phyloP scores from a whole-genome alignment of 1,140 invertebrate genomes.

The Camponotus vicinus region DNA sequence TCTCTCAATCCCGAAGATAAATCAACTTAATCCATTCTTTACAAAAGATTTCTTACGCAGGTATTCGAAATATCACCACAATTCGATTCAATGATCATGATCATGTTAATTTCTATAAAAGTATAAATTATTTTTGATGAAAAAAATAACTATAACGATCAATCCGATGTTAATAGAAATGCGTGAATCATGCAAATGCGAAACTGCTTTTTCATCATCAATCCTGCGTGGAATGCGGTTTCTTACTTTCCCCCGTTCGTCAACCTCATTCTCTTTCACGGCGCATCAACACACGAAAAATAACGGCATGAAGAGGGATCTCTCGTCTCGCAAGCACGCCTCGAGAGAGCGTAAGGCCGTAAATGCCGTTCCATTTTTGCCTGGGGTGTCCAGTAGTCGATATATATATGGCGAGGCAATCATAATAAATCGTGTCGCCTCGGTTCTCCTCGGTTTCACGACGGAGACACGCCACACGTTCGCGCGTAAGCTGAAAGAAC shows the following conservation, averaged over 20 bases:
- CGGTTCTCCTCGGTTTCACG: constrained; percentile 55
- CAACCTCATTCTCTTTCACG: constrained; percentile 27
- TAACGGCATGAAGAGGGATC: constrained; percentile 45
- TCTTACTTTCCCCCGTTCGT: constrained; percentile 21
- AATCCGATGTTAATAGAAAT: not conserved
- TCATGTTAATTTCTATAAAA: not conserved
- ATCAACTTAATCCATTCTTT: constrained; percentile 10
- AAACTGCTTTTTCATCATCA: not conserved
- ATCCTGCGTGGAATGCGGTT: constrained; percentile 26
- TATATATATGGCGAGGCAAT: constrained; percentile 54
- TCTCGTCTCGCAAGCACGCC: constrained; percentile 22
- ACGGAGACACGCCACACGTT: constrained; percentile 49
- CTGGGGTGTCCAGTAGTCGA: constrained; percentile 53
- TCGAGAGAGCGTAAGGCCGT: constrained; percentile 48
- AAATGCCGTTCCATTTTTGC: constrained; percentile 67
- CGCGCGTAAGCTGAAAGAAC: constrained; percentile 40
- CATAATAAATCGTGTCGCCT: constrained; percentile 62
- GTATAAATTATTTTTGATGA: not conserved
- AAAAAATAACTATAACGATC: not conserved
- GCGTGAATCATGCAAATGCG: not conserved
- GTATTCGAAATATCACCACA: not conserved
- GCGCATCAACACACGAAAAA: constrained; percentile 56
- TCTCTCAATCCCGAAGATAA: not conserved
- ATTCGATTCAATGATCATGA: not conserved
- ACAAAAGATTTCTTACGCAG: not conserved